Percentiles rank a stretch among this genome's conserved stretches.
Conservation (phyloP, 2,797 vertebrate genomes). For the Chelon labrosus region DNA sequence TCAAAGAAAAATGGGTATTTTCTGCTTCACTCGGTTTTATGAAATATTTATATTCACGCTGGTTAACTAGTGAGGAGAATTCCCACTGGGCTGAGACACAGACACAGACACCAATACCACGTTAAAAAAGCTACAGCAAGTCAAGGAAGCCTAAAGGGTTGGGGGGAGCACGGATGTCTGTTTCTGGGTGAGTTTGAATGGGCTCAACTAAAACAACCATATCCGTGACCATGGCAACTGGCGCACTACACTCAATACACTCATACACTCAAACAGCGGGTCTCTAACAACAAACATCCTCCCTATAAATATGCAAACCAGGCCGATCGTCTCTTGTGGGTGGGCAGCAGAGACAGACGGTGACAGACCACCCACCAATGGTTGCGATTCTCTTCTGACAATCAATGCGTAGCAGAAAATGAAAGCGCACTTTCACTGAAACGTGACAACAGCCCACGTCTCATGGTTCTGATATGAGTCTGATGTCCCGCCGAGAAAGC, state of each 20-base stretch:
- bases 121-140: slow-evolving; percentile 33
- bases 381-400: slow-evolving; percentile 48
- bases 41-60: not conserved
- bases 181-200: slow-evolving; percentile 57
- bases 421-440: slow-evolving; percentile 10
- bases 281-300: slow-evolving; percentile 83
- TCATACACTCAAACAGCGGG: slow-evolving; percentile 78
- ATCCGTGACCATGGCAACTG: slow-evolving; percentile 80
- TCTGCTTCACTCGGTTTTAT: slow-evolving; percentile 1
- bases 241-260: slow-evolving; percentile 74
- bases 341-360: slow-evolving; percentile 58
- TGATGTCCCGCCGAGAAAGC: slow-evolving; percentile 43
- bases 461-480: slow-evolving; percentile 24
- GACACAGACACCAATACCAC: not conserved
- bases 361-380: slow-evolving; percentile 76
- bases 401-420: slow-evolving; percentile 47
- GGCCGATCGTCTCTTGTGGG: slow-evolving; percentile 65
- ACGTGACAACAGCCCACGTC: slow-evolving; percentile 13
- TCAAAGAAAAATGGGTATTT: not conserved
- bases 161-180: slow-evolving; percentile 35
- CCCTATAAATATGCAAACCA: slow-evolving; percentile 81
- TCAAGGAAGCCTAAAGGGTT: slow-evolving; percentile 15
- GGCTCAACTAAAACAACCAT: slow-evolving; percentile 79
- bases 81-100: slow-evolving; percentile 21
- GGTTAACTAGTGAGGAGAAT: slow-evolving; percentile 8